These are phyloP conservation scores for Pogonophryne albipinna DNA, from an alignment of 2,797 vertebrate species.

Conservation along the genomic window DNA sequence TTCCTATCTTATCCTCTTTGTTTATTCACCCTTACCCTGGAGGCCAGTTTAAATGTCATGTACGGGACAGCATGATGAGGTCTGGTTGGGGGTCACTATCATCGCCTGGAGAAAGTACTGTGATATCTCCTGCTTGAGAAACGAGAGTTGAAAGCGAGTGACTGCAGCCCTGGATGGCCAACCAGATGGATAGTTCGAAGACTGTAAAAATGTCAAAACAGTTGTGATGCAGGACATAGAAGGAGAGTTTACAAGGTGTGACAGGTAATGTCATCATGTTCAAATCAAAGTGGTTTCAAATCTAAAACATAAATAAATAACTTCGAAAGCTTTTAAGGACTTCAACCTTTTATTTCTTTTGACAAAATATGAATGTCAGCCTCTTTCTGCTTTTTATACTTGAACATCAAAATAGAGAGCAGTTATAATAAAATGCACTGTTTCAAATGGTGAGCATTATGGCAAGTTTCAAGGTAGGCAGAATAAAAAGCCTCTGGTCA, in stretches of 20 bases:
- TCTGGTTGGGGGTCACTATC: constrained; percentile 70
- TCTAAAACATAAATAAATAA: neutral
- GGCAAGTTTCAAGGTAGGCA: neutral
- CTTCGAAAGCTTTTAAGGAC: constrained; percentile 9
- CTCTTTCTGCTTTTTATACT: neutral
- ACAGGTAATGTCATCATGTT: constrained; percentile 24
- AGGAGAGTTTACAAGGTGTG: constrained; percentile 14
- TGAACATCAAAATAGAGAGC: constrained; percentile 18
- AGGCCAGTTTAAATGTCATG: constrained; percentile 78
- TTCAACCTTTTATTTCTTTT: constrained; percentile 14
- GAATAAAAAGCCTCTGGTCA: constrained; percentile 10
- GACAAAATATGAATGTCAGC: constrained; percentile 11
- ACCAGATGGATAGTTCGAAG: constrained; percentile 16
- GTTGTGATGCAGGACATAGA: constrained; percentile 2
- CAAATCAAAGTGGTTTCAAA: neutral
- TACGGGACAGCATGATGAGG: constrained; percentile 68
- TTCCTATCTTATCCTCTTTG: constrained; percentile 42
- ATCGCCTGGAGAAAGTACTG: constrained; percentile 49
- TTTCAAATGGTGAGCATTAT: constrained; percentile 23
- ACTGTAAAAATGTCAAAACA: constrained; percentile 56
- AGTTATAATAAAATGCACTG: constrained; percentile 5
- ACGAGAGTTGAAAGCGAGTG: constrained; percentile 43
- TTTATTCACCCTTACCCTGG: constrained; percentile 49
- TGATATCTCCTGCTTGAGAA: constrained; percentile 46
- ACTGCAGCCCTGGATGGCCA: constrained; percentile 31